Percentiles rank a stretch among this genome's conserved stretches.
Conservation (phyloP, 2,113 vertebrate genomes). For the Ptychochromis oligacanthus region DNA sequence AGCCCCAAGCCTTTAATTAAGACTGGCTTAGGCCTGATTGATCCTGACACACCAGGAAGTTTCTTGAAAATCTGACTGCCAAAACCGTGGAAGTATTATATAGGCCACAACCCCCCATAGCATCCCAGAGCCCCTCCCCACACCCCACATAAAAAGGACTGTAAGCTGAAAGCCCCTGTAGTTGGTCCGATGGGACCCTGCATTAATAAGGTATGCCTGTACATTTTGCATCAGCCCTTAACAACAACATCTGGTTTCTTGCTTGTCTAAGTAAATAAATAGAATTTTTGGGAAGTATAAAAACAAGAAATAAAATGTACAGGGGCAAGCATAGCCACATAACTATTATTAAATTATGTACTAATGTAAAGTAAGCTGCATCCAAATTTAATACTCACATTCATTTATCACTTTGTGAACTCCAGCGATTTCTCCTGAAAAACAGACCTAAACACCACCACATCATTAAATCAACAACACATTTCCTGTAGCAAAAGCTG, state of each 20-base stretch:
- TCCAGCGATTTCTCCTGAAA: slow-evolving; percentile 3
- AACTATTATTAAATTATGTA: neutral
- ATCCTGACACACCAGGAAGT: slow-evolving; percentile 83
- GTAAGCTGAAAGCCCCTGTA: slow-evolving; percentile 58
- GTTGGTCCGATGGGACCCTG: slow-evolving; percentile 17
- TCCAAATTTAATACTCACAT: neutral
- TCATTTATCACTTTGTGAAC: neutral
- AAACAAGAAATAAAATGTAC: neutral
- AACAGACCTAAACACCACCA: neutral
- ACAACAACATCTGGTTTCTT: neutral
- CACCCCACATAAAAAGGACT: slow-evolving; percentile 60
- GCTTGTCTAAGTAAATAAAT: neutral
- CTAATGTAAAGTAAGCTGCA: neutral
- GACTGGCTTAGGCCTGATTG: slow-evolving; percentile 83
- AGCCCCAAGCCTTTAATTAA: slow-evolving; percentile 84
- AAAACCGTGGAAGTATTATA: slow-evolving; percentile 76
- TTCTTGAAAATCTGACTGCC: slow-evolving; percentile 78
- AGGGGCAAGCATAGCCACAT: neutral
- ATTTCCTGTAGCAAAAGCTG: slow-evolving; percentile 55
- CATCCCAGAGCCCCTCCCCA: slow-evolving; percentile 48
- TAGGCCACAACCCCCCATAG: slow-evolving; percentile 69
- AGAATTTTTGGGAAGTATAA: neutral
- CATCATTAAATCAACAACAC: slow-evolving; percentile 38
- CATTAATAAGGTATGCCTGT: slow-evolving; percentile 40
- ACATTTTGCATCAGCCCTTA: slow-evolving; percentile 30